Evolutionary conservation across 2,888 invertebrate genomes (phyloP).

Genomic region (Zonitis immaculata): DNA sequence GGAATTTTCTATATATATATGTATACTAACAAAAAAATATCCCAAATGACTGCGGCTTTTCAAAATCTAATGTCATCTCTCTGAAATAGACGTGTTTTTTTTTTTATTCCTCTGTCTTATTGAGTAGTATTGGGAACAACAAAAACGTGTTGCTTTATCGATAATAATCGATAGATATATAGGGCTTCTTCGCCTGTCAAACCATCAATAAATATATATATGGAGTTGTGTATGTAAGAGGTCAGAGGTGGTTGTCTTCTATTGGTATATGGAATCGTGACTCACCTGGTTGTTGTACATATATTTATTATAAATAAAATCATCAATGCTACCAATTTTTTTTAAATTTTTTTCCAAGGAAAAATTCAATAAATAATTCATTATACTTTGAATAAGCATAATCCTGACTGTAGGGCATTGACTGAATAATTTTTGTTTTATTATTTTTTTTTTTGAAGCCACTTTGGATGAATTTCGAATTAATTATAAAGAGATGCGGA

Average conservation of each 20-base stretch:
- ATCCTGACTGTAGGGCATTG: constrained; percentile 18
- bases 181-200: constrained; percentile 10
- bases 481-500: neutral
- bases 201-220: constrained; percentile 15
- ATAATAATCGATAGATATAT: constrained; percentile 13
- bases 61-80: constrained; percentile 33
- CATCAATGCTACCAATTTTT: neutral
- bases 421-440: neutral
- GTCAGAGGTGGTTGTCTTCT: constrained; percentile 19
- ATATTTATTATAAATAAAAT: no score
- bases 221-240: constrained; percentile 14
- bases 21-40: neutral
- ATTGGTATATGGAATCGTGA: constrained; percentile 31
- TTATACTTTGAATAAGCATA: constrained; percentile 4
- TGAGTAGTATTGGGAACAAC: neutral
- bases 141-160: constrained; percentile 5
- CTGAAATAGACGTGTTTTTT: neutral
- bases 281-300: no score
- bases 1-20: no score
- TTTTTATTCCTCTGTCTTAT: no score
- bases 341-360: neutral
- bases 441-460: constrained; percentile 11
- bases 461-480: constrained; percentile 9
- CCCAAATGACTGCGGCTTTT: constrained; percentile 14
- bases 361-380: neutral